phyloP scores from a whole-genome alignment of 2,797 vertebrate species.

The Lagorchestes hirsutus region DNA sequence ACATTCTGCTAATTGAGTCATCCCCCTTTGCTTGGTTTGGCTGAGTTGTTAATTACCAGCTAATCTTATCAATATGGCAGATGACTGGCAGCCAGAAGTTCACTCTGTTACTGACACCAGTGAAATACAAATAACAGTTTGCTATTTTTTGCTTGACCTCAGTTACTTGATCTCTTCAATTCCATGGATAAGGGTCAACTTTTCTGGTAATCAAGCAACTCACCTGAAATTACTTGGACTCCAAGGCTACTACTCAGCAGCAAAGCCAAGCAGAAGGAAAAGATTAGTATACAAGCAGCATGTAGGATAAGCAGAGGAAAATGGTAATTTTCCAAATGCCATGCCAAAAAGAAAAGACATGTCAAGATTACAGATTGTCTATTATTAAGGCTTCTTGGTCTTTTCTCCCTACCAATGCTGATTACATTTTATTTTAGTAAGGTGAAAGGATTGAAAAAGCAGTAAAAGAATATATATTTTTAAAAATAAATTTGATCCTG shows the following conservation, averaged over 20 bases:
- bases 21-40: conserved; percentile 91
- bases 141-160: conserved; percentile 70
- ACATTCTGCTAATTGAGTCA: conserved; percentile 96
- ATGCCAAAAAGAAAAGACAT: conserved; percentile 13
- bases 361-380: conserved; percentile 49
- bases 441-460: conserved; percentile 62
- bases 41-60: conserved; percentile 96
- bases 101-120: conserved; percentile 57
- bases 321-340: conserved; percentile 26
- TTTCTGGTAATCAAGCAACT: conserved; percentile 36
- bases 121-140: conserved; percentile 62
- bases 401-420: conserved; percentile 58
- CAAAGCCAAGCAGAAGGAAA: neutral
- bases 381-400: conserved; percentile 65
- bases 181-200: conserved; percentile 22
- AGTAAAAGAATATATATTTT: conserved; percentile 56
- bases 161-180: neutral
- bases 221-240: conserved; percentile 67
- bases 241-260: conserved; percentile 20
- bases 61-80: conserved; percentile 97
- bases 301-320: neutral
- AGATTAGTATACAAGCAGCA: neutral
- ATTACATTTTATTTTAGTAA: conserved; percentile 68
- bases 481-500: neutral
- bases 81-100: conserved; percentile 85